Evolutionary conservation across 2,888 invertebrate genomes (phyloP), one percentile per base, ranked within the genome.

Genomic region (Eueremaeus valkanovi): DNA sequence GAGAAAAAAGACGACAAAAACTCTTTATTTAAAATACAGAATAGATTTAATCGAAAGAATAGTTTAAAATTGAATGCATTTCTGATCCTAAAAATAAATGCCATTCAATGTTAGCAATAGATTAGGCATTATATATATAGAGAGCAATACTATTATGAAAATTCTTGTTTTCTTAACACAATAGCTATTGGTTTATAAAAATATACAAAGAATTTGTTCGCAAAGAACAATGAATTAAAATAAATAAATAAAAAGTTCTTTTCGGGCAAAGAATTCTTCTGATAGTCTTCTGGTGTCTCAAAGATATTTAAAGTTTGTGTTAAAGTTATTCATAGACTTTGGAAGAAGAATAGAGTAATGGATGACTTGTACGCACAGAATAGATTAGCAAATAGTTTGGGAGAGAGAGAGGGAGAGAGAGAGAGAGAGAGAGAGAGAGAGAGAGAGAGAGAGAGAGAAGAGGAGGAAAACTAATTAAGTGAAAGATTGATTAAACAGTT

Each of bases 101-200:
- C 21, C 33, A 66, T 33, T 18, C 11, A 21, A 36, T 45, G 45
- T 18, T 18, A 36, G 29, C 13, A 31, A 31, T 1, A n/a, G 31
- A 18, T 18, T 9, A 63, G 61, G 11, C 21, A 36, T 16, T 33
- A 11, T 16, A 16, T 45, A 18, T 16, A 45, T 16, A 45, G 45
- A 11, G 36, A 33, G 21, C 11, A 45, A 13, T 45, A 13, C 45
- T 16, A 45, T 45, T 45, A 45, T 45, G 11, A 21, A 66, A 36
- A 33, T 66, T 36, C 27, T 42, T 70, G 70, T 70, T 70, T 70
- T 70, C 70, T 70, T 70, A 70, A 70, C 70, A n/a, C n/a, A 70
- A 70, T 70, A 70, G 70, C 36, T 40, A 70, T 70, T 11, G 45
- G 21, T 40, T 70, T 45, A 70, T 16, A 70, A 5, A 70, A 70